Percentiles rank a stretch among this genome's conserved stretches.
Evolutionary conservation across 2,797 vertebrate species (phyloP).

Genomic region (Myioborus miniatus): DNA sequence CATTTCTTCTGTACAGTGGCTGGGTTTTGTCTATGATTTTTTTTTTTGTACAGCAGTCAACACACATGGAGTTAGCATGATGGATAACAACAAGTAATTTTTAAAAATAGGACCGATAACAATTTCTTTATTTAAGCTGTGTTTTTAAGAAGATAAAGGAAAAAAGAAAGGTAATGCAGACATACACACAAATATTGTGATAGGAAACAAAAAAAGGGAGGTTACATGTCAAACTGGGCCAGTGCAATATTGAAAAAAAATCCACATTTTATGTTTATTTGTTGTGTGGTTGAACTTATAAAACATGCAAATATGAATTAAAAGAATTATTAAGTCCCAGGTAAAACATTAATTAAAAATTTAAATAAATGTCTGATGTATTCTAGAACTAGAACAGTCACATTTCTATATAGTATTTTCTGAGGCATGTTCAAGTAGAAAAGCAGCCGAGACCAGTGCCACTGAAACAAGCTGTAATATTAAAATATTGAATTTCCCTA

Average conservation of each 20-base stretch:
- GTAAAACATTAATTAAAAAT: neutral
- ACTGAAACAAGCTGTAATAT: neutral
- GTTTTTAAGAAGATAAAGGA: neutral
- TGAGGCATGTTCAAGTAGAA: neutral
- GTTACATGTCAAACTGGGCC: neutral
- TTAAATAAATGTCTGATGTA: neutral
- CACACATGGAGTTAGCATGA: neutral
- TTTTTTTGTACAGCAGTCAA: neutral
- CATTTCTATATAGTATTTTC: neutral
- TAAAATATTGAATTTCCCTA: neutral
- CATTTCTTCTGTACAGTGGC: neutral
- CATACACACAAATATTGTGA: neutral
- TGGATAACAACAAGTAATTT: neutral
- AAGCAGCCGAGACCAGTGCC: neutral
- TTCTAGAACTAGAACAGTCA: neutral
- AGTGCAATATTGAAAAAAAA: neutral
- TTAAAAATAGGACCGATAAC: neutral
- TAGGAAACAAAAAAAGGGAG: neutral
- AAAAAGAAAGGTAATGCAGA: neutral
- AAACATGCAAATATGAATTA: neutral
- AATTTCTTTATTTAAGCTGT: neutral
- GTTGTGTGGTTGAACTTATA: neutral
- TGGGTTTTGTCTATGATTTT: no score
- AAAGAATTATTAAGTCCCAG: neutral
- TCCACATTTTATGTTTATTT: neutral